Conservation (phyloP, 2,797 vertebrate species). For the Staurois parvus region DNA sequence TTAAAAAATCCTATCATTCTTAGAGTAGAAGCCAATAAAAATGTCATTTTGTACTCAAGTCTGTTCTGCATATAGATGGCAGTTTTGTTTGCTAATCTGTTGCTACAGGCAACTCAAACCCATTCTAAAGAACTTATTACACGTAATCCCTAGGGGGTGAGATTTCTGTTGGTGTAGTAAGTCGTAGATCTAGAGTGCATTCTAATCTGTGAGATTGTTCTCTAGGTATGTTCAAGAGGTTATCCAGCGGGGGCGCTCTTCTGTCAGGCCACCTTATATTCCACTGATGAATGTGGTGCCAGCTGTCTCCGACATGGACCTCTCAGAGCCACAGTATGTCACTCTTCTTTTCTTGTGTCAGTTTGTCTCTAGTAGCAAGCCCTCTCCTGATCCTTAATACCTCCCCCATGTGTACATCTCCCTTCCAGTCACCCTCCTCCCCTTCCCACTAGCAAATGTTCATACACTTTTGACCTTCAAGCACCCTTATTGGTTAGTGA, state of each 20-base stretch:
- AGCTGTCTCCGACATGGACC: slow-evolving; percentile 85
- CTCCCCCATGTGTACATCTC: slow-evolving; percentile 7
- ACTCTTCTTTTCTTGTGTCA: slow-evolving; percentile 58
- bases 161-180: not conserved
- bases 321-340: slow-evolving; percentile 84
- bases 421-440: not conserved
- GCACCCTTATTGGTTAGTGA: too few relatives aligned
- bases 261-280: slow-evolving; percentile 79
- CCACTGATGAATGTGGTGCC: slow-evolving; percentile 82
- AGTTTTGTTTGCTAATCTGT: not conserved
- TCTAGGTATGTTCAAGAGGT: slow-evolving; percentile 91
- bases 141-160: not conserved
- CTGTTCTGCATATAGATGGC: not conserved
- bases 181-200: slow-evolving; percentile 13
- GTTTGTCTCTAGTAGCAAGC: not conserved
- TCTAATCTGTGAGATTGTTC: slow-evolving; percentile 79
- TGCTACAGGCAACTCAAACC: too few relatives aligned
- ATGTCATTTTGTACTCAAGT: not conserved
- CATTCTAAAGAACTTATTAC: not conserved
- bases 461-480: too few relatives aligned
- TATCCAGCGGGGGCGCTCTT: slow-evolving; percentile 83
- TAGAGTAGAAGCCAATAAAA: too few relatives aligned
- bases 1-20: too few relatives aligned
- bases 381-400: not conserved
- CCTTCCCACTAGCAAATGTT: too few relatives aligned